phyloP scores from a whole-genome alignment of 2,888 invertebrate species.

The Dyspetes luteomarginatus region DNA sequence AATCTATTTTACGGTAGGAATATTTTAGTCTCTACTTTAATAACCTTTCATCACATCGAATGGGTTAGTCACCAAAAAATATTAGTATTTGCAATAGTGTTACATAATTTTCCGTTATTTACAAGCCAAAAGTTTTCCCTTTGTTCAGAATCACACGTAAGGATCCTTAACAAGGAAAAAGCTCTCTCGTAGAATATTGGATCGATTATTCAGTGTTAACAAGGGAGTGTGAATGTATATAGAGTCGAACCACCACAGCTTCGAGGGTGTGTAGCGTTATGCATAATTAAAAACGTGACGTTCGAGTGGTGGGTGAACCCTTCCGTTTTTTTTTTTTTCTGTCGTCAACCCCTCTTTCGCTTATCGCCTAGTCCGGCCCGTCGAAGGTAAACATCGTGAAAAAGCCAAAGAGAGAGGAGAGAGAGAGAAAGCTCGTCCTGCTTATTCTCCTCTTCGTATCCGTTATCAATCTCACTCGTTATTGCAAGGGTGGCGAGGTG shows the following conservation, averaged over 20 bases:
- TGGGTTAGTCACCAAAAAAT: too few species aligned
- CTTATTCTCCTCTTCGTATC: slow-evolving; percentile 72
- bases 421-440: slow-evolving; percentile 28
- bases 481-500: slow-evolving; percentile 59
- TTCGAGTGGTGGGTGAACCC: slow-evolving; percentile 73
- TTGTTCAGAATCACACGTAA: not conserved
- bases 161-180: slow-evolving; percentile 33
- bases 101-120: not conserved
- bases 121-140: not conserved
- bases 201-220: slow-evolving; percentile 68
- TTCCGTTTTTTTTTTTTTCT: slow-evolving; percentile 65
- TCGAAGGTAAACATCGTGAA: slow-evolving; percentile 81
- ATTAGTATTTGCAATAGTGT: too few species aligned
- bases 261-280: slow-evolving; percentile 44
- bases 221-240: slow-evolving; percentile 67
- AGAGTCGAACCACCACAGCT: not conserved
- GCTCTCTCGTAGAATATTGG: slow-evolving; percentile 16
- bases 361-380: slow-evolving; percentile 78
- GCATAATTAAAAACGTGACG: slow-evolving; percentile 78
- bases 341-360: slow-evolving; percentile 69
- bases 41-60: too few species aligned
- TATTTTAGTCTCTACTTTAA: too few species aligned
- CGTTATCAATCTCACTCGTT: slow-evolving; percentile 81
- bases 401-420: slow-evolving; percentile 79
- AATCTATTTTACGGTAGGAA: too few species aligned